Evolutionary conservation across 1,140 invertebrate genomes (phyloP).

Genomic region (Rhopalosiphum padi): DNA sequence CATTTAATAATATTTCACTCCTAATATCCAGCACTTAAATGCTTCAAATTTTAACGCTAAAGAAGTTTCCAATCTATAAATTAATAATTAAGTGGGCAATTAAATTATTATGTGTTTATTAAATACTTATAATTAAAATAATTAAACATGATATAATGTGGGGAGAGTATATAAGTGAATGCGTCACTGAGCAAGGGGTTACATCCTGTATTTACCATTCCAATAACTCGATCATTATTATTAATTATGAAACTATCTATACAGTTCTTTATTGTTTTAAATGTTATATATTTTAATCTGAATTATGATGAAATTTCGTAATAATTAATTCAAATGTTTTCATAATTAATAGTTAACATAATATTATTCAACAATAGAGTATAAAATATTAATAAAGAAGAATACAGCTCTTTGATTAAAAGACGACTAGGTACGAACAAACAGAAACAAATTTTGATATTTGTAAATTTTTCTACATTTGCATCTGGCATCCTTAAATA

Average conservation of each 20-base stretch:
- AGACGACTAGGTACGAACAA: background rate
- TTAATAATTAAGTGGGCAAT: background rate
- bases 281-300: background rate
- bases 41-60: background rate
- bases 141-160: background rate
- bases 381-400: background rate
- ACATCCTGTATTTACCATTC: background rate
- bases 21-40: background rate
- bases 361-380: background rate
- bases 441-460: background rate
- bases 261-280: background rate
- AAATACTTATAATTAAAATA: background rate
- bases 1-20: background rate
- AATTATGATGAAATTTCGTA: background rate
- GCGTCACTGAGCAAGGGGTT: too few relatives aligned
- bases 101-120: background rate
- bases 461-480: background rate
- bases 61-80: background rate
- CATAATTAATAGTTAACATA: background rate
- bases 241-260: background rate
- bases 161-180: too few relatives aligned
- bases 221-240: background rate
- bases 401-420: background rate
- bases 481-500: background rate
- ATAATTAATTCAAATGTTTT: background rate